Base-by-base conservation (phyloP, 2,113 vertebrate species). In the Tenrec ecaudatus region DNA sequence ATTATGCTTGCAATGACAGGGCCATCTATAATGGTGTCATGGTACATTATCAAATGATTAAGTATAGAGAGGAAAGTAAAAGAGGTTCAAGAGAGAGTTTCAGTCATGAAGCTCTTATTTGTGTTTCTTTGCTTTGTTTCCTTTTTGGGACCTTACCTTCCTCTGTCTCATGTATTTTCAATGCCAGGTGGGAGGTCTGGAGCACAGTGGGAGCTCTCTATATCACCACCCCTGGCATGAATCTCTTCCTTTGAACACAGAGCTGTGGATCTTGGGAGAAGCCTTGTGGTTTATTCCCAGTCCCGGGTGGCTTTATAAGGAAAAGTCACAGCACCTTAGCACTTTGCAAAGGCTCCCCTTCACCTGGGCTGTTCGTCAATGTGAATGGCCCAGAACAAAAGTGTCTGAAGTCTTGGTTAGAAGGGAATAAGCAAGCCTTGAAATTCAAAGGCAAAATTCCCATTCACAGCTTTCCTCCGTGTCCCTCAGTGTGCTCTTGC, bases 391-490 rank as follows among this genome's bases (percentile, higher is more conserved):
- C 38, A 89, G 83, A 93, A 94, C 90, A 53, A 53, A 2, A 86
- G 25, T 31, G 64, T 76, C 38, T 64, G 33, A 90, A 86, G 87
- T 73, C 69, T 80, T 87, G 87, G 73, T 38, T 29, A 19, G 33
- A n/a, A 3, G 47, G 53, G 62, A 25, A 6, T 3, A 15, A 29
- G 23, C 33, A 71, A 20, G 4, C 23, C 89, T 93, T 95, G 62
- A 82, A 96, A 86, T 95, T 96, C 96, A 97, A 97, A 97, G 7
- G 87, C 95, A 76, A 94, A 97, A 84, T 40, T 69, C 22, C 69
- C n/a, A 1, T 2, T 3, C 8, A 43, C 5, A 7, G 53, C 11
- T 92, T 19, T 1, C 93, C 85, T 92, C 91, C 88, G 71, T 95
- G 80, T 76, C 92, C 86, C 90, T 86, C 58, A 66, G n/a, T 73